Conservation (phyloP, 2,888 invertebrate species). For the Lasioglossum oenotherae region DNA sequence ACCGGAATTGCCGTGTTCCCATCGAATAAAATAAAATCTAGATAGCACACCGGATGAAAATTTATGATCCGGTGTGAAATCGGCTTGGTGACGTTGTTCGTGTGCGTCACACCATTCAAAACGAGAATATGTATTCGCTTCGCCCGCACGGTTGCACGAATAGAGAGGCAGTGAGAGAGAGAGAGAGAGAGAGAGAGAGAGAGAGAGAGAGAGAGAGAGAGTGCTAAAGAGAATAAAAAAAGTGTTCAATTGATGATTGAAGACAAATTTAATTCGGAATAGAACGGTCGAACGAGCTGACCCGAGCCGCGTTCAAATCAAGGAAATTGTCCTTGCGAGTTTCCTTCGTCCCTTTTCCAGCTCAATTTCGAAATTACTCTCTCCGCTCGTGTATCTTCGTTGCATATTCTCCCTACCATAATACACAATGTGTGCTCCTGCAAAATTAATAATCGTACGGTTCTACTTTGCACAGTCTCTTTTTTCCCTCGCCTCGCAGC, state of each 20-base stretch:
- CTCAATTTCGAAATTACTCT: neutral
- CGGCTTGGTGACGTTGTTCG: constrained; percentile 14
- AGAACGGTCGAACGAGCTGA: neutral
- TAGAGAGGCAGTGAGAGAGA: neutral
- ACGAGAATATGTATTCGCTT: constrained; percentile 7
- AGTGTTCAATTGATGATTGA: constrained; percentile 9
- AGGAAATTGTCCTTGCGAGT: neutral
- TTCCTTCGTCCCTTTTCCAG: neutral
- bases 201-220: neutral
- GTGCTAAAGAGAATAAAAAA: neutral
- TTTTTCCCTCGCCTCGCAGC: neutral
- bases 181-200: neutral
- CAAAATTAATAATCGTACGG: neutral
- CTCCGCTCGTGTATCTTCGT: neutral
- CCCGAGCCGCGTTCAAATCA: neutral
- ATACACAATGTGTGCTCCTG: neutral
- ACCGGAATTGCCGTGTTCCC: neutral
- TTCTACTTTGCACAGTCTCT: neutral
- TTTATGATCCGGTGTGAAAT: constrained; percentile 18
- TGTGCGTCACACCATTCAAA: neutral
- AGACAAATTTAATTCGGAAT: constrained; percentile 6
- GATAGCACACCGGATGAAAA: neutral
- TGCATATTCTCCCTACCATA: neutral
- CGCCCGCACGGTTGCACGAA: neutral
- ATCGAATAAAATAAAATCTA: constrained; percentile 23